A percentile compares a stretch with the other conserved stretches of the same genome.
phyloP scores from a whole-genome alignment of 2,113 vertebrate genomes.

The Oreochromis aureus region DNA sequence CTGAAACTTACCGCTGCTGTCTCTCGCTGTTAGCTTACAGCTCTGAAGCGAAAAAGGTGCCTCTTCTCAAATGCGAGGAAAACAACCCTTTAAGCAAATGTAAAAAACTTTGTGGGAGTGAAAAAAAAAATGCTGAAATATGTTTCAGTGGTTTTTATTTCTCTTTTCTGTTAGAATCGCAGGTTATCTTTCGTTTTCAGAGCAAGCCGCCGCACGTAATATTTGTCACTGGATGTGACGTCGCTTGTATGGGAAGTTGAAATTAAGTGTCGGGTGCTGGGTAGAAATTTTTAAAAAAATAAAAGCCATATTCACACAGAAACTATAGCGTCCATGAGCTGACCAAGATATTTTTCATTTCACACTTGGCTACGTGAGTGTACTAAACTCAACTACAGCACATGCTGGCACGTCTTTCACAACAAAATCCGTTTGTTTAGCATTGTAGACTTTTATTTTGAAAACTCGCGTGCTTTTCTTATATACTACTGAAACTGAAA shows the following conservation, averaged over 20 bases:
- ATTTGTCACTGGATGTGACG: neutral
- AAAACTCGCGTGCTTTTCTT: neutral
- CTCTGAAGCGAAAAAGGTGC: neutral
- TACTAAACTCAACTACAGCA: neutral
- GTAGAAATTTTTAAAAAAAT: neutral
- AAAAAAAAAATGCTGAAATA: neutral
- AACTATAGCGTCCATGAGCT: neutral
- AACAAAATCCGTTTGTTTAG: neutral
- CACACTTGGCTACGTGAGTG: neutral
- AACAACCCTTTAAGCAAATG: neutral
- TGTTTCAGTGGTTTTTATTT: neutral
- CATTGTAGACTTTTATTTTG: neutral
- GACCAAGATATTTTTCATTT: neutral
- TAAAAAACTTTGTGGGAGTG: neutral
- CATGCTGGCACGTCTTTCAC: neutral
- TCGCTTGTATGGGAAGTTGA: neutral
- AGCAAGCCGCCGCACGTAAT: neutral
- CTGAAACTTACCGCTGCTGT: neutral
- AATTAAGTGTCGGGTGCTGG: fast-evolving
- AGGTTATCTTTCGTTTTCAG: no score
- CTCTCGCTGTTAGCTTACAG: neutral
- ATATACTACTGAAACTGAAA: neutral
- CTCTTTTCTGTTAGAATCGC: no score
- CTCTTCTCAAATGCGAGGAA: fast-evolving
- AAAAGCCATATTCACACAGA: neutral